Conservation (phyloP, 2,888 invertebrate species). For the Fragum whitleyi region DNA sequence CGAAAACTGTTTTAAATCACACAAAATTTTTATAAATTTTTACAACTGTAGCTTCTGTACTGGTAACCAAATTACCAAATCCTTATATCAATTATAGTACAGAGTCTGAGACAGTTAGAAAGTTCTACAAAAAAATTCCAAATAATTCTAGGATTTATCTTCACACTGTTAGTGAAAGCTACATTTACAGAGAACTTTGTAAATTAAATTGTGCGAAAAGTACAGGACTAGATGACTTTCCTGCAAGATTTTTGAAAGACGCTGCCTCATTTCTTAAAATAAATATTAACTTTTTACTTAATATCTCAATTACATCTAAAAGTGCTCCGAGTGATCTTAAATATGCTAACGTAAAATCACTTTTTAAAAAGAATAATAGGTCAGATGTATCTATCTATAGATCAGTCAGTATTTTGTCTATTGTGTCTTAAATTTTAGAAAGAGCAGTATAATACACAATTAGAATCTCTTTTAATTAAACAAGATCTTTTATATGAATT, state of each 20-base stretch:
- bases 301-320: too few species aligned
- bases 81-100: not conserved
- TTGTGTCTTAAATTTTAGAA: constrained; percentile 52
- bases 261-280: too few species aligned
- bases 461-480: constrained; percentile 34
- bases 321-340: constrained; percentile 30
- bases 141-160: not conserved
- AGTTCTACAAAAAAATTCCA: not conserved
- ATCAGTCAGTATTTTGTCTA: constrained; percentile 54
- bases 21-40: constrained; percentile 6
- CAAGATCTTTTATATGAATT: constrained; percentile 41
- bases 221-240: too few species aligned
- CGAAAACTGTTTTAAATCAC: not conserved
- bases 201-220: too few species aligned
- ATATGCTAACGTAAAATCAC: constrained; percentile 41
- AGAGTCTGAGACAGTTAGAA: not conserved
- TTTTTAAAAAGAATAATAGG: constrained; percentile 47
- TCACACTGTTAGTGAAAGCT: too few species aligned
- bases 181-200: too few species aligned
- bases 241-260: too few species aligned
- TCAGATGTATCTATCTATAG: constrained; percentile 49
- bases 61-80: not conserved
- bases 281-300: too few species aligned
- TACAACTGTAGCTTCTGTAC: constrained; percentile 12
- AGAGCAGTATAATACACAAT: constrained; percentile 43